phyloP scores from a whole-genome alignment of 2,113 vertebrate genomes.

The Myiopsitta monachus region DNA sequence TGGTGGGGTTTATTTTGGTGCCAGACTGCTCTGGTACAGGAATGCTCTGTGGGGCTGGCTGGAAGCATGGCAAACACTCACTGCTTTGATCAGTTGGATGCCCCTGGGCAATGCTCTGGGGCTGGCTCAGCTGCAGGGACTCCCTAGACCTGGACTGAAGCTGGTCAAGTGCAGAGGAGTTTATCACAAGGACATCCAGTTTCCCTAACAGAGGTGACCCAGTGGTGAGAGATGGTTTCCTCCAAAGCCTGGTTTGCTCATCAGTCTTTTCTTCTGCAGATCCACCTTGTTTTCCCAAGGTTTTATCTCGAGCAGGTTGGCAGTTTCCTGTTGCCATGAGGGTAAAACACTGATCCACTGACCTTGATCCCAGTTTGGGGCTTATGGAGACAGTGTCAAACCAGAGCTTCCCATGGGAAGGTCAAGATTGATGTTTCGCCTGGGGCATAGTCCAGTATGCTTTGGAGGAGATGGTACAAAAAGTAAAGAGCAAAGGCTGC shows the following conservation, averaged over 20 bases:
- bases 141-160: not conserved
- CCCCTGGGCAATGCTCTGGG: fast-evolving
- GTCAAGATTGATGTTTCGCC: not conserved
- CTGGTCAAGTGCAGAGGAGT: fast-evolving
- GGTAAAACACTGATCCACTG: not conserved
- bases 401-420: not conserved
- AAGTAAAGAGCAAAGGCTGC: not conserved
- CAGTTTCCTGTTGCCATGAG: not conserved
- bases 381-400: not conserved
- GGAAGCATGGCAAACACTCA: fast-evolving
- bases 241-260: not conserved
- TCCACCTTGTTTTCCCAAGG: not conserved
- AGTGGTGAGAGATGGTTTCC: not conserved
- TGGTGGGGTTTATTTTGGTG: not conserved
- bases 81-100: not conserved
- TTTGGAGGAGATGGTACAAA: not conserved
- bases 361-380: not conserved
- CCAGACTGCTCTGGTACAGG: fast-evolving
- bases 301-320: not conserved
- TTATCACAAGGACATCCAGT: not conserved
- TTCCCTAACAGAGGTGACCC: not conserved
- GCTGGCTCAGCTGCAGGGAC: not conserved
- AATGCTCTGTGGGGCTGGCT: fast-evolving
- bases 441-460: fast-evolving
- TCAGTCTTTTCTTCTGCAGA: not conserved